phyloP scores from a whole-genome alignment of 2,797 vertebrate species.

The Pangasius mekongensis region DNA sequence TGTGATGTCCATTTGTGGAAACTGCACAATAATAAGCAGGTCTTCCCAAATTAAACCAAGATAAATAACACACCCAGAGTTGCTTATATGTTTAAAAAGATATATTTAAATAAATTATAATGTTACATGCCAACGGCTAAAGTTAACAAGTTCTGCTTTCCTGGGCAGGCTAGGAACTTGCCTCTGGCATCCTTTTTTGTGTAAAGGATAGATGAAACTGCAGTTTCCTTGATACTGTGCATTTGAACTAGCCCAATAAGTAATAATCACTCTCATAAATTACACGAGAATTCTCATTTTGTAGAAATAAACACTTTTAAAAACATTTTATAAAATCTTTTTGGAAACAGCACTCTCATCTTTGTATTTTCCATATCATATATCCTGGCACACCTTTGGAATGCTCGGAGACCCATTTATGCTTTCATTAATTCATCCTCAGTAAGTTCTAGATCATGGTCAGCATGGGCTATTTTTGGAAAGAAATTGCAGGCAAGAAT shows the following conservation, averaged over 20 bases:
- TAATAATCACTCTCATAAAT: not conserved
- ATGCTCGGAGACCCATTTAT: too few relatives aligned
- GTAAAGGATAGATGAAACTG: not conserved
- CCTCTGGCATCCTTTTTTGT: not conserved
- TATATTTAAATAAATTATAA: slow-evolving; percentile 1
- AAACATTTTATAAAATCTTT: not conserved
- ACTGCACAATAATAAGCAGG: not conserved
- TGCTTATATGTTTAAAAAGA: not conserved
- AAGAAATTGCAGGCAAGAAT: not conserved
- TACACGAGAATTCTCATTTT: not conserved
- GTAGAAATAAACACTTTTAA: not conserved
- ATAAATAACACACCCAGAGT: not conserved
- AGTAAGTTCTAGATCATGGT: not conserved
- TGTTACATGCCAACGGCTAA: not conserved
- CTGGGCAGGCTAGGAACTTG: not conserved
- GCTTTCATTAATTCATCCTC: not conserved
- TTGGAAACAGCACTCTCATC: not conserved
- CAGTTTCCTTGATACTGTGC: not conserved
- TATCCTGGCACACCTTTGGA: not conserved
- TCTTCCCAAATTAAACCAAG: not conserved
- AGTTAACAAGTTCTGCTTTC: not conserved
- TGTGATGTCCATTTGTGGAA: not conserved
- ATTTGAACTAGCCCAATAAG: too few relatives aligned
- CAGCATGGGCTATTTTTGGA: too few relatives aligned
- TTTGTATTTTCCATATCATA: not conserved